Evolutionary conservation across 2,797 vertebrate genomes (phyloP).

Genomic region (Acanthiza pusilla): DNA sequence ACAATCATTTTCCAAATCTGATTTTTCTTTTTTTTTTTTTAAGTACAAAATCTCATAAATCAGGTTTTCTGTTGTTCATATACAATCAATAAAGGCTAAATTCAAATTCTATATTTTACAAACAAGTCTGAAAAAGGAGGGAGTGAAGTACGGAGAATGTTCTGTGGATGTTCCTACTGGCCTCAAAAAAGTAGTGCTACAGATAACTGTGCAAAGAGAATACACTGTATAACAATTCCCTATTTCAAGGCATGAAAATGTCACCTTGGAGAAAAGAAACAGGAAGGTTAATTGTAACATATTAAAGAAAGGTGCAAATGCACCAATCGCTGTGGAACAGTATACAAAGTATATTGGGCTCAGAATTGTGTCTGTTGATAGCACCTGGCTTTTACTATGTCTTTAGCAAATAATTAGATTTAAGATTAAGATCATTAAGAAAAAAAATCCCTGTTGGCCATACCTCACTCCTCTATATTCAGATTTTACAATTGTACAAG

Average conservation of each 20-base stretch:
- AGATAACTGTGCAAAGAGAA: slow-evolving; percentile 85
- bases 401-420: slow-evolving; percentile 80
- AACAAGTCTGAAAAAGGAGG: slow-evolving; percentile 88
- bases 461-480: slow-evolving; percentile 91
- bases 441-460: slow-evolving; percentile 88
- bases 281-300: slow-evolving; percentile 76
- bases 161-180: slow-evolving; percentile 89
- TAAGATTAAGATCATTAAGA: slow-evolving; percentile 80
- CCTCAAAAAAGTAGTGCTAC: slow-evolving; percentile 90
- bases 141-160: slow-evolving; percentile 83
- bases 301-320: slow-evolving; percentile 75
- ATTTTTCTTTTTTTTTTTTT: slow-evolving; percentile 73
- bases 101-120: slow-evolving; percentile 93
- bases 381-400: slow-evolving; percentile 83
- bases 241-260: slow-evolving; percentile 81
- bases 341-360: slow-evolving; percentile 80
- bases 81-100: slow-evolving; percentile 98
- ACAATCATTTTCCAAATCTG: slow-evolving; percentile 94
- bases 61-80: slow-evolving; percentile 94
- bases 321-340: slow-evolving; percentile 75
- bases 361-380: slow-evolving; percentile 81
- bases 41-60: slow-evolving; percentile 95
- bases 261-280: slow-evolving; percentile 78
- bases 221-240: slow-evolving; percentile 75
- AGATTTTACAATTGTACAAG: slow-evolving; percentile 79